Base-by-base conservation (phyloP, 2,113 vertebrate species). In the Dissostichus mawsoni region DNA sequence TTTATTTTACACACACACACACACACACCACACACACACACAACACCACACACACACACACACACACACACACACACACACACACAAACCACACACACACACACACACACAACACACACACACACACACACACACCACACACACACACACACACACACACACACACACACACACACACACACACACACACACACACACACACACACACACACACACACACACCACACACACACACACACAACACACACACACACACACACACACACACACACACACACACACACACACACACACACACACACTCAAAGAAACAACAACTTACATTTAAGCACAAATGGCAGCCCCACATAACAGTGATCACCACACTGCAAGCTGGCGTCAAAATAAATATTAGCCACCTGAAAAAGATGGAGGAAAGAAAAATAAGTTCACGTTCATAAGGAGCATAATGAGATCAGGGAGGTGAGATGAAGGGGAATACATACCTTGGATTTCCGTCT, bases 321-420 rank as follows among this genome's bases (percentile, higher is more conserved):
- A 99, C 98, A 94, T 96, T 97, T 99, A 82, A 96, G 94, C n/a
- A 98, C 92, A 94, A 99, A 99, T 76, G 97, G 98, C 82, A 99
- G 93, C 90, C 98, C 98, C 83, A 97, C 95, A 80, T 99, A 99
- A 95, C 98, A 99, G 64, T 95, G 96, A 94, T 97, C 97, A 78
- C 96, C 97, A 93, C 98, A 99, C 51, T 97, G 96, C 81, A 98
- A 96, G 89, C 96, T 90, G 90, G 98, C 95, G 69, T 99, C 98
- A 95, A 99, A 99, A 96, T 99, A 99, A 95, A 99, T 95, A 95
- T 99, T 98, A 92, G 98, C 98, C 80, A 99, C 97, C 98, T 99
- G 94, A 92, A 94, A 74, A 86, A 87, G 47, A 87, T 17, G 64
- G 48, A 77, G 23, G 76, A 70, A 53, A 70, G 8, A 17, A 90